phyloP scores from a whole-genome alignment of 30 jellyfish, hydroid and myxozoan species.

The Hydra vulgaris region DNA sequence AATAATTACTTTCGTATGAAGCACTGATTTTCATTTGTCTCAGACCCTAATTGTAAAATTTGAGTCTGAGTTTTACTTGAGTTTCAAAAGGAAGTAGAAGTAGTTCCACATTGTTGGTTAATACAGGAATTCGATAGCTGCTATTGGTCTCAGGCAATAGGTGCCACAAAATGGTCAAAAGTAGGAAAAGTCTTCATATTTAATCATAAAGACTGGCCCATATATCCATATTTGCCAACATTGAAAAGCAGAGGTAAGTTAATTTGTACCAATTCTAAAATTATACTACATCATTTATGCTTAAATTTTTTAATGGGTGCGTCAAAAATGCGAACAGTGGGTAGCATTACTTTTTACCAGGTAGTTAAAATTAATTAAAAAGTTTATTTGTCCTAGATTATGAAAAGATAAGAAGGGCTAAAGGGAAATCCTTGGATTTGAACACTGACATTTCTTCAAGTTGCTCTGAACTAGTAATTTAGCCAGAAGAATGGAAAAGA shows the following conservation, averaged over 20 bases:
- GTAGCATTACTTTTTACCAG: not conserved
- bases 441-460: not conserved
- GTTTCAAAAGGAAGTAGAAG: no score
- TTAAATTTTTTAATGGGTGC: not conserved
- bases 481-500: not conserved
- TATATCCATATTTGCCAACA: not conserved
- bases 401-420: not conserved
- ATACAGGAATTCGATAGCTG: no score
- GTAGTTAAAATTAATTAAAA: not conserved
- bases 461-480: not conserved
- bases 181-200: no score
- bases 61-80: no score
- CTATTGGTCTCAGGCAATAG: no score
- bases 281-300: not conserved
- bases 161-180: no score
- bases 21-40: no score
- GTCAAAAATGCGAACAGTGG: not conserved
- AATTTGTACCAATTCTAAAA: not conserved
- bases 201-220: not conserved
- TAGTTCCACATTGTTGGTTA: no score
- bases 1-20: no score
- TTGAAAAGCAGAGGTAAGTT: not conserved
- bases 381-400: not conserved
- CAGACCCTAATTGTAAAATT: no score
- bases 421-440: not conserved